These are phyloP conservation scores for Spodoptera picta DNA, from an alignment of 2,888 invertebrate genomes.

Conservation along the genomic window DNA sequence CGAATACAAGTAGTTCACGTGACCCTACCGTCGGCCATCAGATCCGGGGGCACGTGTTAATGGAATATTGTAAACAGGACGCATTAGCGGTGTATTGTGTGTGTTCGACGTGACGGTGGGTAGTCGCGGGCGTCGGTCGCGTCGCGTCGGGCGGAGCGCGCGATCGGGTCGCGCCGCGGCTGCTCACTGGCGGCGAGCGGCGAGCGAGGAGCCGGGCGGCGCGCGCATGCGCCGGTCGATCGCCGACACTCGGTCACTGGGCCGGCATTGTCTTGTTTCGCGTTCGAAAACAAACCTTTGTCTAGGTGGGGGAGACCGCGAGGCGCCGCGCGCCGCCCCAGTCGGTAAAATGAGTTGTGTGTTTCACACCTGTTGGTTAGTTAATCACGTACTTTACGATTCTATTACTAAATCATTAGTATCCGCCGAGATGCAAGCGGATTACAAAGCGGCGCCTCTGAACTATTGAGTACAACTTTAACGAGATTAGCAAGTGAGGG, in stretches of 20 bases:
- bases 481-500: slow-evolving; percentile 46
- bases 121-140: slow-evolving; percentile 39
- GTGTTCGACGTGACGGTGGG: slow-evolving; percentile 43
- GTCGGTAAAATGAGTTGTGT: slow-evolving; percentile 71
- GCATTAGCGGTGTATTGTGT: slow-evolving; percentile 46
- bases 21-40: slow-evolving; percentile 61
- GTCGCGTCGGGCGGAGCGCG: slow-evolving; percentile 36
- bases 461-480: slow-evolving; percentile 49
- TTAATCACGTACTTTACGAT: slow-evolving; percentile 52
- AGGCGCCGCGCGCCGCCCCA: slow-evolving; percentile 82
- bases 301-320: slow-evolving; percentile 79
- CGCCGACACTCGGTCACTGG: slow-evolving; percentile 85
- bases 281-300: slow-evolving; percentile 85
- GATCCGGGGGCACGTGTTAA: slow-evolving; percentile 55
- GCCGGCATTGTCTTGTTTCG: slow-evolving; percentile 74
- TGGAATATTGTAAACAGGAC: slow-evolving; percentile 57
- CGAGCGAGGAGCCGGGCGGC: slow-evolving; percentile 61
- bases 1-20: slow-evolving; percentile 55
- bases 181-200: slow-evolving; percentile 66
- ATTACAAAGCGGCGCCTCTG: slow-evolving; percentile 43
- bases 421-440: slow-evolving; percentile 43
- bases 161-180: slow-evolving; percentile 46
- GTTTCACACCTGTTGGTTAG: slow-evolving; percentile 79
- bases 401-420: slow-evolving; percentile 48
- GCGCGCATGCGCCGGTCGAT: slow-evolving; percentile 86